Evolutionary conservation across 2,113 vertebrate species (phyloP).

Genomic region (Hassar affinis): DNA sequence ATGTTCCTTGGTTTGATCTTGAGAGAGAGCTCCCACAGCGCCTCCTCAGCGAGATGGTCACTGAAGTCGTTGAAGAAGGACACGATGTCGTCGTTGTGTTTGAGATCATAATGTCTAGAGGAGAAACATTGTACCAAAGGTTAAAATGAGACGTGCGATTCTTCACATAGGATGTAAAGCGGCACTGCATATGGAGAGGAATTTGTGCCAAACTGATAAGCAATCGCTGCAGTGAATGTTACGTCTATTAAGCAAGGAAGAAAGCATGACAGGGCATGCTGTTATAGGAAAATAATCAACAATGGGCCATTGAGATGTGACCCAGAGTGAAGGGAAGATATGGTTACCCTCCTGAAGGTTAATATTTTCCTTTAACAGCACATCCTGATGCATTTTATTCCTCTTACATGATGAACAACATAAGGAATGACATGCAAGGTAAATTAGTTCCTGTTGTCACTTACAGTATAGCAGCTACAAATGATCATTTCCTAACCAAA

Average conservation of each 20-base stretch:
- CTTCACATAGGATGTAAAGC: neutral
- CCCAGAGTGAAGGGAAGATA: neutral
- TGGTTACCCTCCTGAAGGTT: neutral
- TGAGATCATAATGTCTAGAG: conserved; percentile 83
- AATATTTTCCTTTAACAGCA: too few species aligned
- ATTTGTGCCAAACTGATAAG: too few species aligned
- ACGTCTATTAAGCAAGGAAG: neutral
- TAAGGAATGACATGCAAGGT: neutral
- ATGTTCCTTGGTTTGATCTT: conserved; percentile 90
- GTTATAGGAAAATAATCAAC: neutral
- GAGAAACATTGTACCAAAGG: neutral
- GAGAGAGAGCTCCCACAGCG: conserved; percentile 92
- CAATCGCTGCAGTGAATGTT: too few species aligned
- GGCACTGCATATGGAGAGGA: too few species aligned
- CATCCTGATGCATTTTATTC: too few species aligned
- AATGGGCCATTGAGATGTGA: neutral
- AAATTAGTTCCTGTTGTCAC: too few species aligned
- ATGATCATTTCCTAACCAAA: neutral
- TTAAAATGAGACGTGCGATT: neutral
- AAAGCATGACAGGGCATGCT: neutral
- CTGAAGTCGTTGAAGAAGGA: conserved; percentile 96
- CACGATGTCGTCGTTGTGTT: conserved; percentile 85
- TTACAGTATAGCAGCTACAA: neutral
- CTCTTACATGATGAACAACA: too few species aligned
- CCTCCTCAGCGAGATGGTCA: conserved; percentile 92